Percentiles rank a stretch among this genome's conserved stretches.
These are phyloP conservation scores for Aramus guarauna DNA, from an alignment of 2,113 vertebrate genomes.

Conservation along the genomic window DNA sequence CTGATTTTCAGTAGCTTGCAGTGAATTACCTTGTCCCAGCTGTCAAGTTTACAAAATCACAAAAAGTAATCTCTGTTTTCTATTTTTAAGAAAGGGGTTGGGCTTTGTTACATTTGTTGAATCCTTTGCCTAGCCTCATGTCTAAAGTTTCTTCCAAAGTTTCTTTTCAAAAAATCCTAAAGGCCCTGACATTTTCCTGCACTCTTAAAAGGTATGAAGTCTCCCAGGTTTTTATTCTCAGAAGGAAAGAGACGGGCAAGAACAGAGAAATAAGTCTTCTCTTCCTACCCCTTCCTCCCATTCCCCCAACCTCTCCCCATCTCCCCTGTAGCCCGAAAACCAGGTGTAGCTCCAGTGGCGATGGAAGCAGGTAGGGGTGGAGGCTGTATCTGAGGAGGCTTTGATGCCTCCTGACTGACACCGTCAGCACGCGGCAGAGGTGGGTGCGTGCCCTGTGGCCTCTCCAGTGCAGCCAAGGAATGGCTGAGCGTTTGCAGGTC, in stretches of 20 bases:
- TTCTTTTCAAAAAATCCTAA: neutral
- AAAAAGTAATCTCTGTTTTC: neutral
- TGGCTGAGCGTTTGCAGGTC: neutral
- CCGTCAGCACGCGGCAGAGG: neutral
- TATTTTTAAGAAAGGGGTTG: neutral
- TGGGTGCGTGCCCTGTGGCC: fast-evolving
- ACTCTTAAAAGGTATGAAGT: neutral
- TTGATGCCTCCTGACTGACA: neutral
- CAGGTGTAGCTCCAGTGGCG: neutral
- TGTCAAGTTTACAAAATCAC: neutral
- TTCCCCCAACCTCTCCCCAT: neutral
- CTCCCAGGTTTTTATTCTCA: neutral
- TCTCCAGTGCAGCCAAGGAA: neutral
- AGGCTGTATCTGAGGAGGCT: neutral
- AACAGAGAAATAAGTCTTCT: neutral
- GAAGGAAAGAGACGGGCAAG: neutral
- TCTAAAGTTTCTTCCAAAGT: neutral
- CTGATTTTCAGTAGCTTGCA: neutral
- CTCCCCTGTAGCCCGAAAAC: neutral
- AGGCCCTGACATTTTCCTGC: neutral
- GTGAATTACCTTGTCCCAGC: neutral
- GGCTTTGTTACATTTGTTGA: conserved; percentile 1
- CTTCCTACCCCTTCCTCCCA: neutral
- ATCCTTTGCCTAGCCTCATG: neutral
- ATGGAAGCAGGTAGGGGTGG: neutral